These are phyloP conservation scores for Mycteria americana DNA, from an alignment of 2,797 vertebrate genomes.

Conservation along the genomic window DNA sequence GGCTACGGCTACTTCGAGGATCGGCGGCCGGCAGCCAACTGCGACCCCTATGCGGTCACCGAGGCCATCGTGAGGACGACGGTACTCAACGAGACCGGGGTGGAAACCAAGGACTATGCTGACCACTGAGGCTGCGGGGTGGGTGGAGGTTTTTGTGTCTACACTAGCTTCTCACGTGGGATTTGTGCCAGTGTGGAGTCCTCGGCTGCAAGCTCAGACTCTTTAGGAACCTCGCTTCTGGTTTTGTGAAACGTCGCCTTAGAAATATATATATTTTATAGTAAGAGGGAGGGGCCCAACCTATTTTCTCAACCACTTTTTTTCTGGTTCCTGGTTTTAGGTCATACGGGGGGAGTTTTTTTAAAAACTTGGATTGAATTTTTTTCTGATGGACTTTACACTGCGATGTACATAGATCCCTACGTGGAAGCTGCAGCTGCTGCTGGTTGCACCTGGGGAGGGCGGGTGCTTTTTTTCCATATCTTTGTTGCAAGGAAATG, in stretches of 20 bases:
- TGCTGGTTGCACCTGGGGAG: background rate
- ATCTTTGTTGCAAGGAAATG: conserved; percentile 25
- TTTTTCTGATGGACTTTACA: conserved; percentile 28
- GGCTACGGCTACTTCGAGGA: conserved; percentile 87
- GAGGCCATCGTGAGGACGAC: conserved; percentile 78
- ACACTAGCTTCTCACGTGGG: background rate
- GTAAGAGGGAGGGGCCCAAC: background rate
- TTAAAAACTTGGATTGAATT: background rate
- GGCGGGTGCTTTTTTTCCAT: background rate
- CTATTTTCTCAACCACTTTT: conserved; percentile 10
- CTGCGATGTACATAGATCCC: conserved; percentile 29
- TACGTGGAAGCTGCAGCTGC: background rate
- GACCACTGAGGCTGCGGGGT: conserved; percentile 34
- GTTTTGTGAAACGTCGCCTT: conserved; percentile 2
- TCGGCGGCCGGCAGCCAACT: conserved; percentile 86
- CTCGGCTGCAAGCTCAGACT: conserved; percentile 10
- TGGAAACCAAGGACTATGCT: conserved; percentile 58
- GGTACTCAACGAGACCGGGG: conserved; percentile 68
- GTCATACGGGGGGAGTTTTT: fast-evolving
- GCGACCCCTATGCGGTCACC: conserved; percentile 85
- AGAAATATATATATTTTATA: conserved; percentile 21
- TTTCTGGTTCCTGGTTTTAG: conserved; percentile 10
- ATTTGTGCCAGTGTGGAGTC: background rate
- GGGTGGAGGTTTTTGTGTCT: background rate
- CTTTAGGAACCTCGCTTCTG: conserved; percentile 33